A percentile compares a stretch with the other conserved stretches of the same genome.
Evolutionary conservation across 2,113 vertebrate species (phyloP).

Genomic region (Geothlypis trichas): DNA sequence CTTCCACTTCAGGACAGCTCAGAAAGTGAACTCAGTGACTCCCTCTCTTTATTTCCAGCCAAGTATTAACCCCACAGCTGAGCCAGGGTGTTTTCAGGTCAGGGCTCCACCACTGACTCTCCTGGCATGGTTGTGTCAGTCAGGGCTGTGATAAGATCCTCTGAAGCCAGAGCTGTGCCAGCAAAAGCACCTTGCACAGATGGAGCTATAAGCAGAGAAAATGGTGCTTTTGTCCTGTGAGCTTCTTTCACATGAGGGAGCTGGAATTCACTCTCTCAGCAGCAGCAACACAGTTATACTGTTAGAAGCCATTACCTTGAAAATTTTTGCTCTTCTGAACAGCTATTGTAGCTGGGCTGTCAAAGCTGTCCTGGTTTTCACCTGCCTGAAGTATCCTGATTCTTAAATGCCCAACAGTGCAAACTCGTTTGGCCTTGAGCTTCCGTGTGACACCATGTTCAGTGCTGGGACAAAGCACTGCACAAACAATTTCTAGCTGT

Average conservation of each 20-base stretch:
- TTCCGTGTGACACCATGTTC: fast-evolving
- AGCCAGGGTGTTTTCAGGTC: neutral
- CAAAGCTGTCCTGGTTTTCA: neutral
- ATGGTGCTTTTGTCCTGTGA: fast-evolving
- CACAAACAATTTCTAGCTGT: neutral
- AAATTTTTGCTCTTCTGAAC: neutral
- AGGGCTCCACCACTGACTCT: neutral
- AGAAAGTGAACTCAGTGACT: neutral
- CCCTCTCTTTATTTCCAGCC: fast-evolving
- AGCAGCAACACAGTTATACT: neutral
- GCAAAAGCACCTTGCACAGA: neutral
- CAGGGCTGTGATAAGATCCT: neutral
- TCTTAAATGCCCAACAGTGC: neutral
- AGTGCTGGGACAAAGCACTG: neutral
- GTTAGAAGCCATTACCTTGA: neutral
- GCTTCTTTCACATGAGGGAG: neutral
- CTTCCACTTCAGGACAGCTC: neutral
- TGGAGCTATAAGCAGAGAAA: neutral
- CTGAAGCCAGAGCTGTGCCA: neutral
- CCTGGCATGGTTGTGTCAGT: neutral
- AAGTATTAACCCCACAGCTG: fast-evolving
- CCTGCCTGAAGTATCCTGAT: neutral
- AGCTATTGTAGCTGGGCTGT: neutral
- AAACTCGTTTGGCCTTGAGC: neutral
- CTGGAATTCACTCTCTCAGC: neutral